Conservation (phyloP, 2,797 vertebrate species). For the Heterohyrax brucei region DNA sequence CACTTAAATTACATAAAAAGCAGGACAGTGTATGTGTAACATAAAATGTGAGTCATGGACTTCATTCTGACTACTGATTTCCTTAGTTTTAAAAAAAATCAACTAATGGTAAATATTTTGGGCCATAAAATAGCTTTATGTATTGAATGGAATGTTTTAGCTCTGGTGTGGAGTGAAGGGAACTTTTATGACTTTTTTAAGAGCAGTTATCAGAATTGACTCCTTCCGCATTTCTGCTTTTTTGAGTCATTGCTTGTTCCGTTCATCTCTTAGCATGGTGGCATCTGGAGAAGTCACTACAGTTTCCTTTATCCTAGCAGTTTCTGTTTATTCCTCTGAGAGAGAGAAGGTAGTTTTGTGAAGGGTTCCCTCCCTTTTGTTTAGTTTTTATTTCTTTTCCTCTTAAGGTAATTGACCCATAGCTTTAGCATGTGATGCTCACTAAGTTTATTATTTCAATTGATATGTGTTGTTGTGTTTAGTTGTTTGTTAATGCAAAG, state of each 20-base stretch:
- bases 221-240: slow-evolving; percentile 14
- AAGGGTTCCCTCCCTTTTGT: neutral
- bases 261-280: neutral
- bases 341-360: neutral
- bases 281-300: slow-evolving; percentile 20
- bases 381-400: neutral
- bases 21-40: neutral
- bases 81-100: neutral
- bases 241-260: neutral
- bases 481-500: neutral
- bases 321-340: slow-evolving; percentile 59
- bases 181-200: neutral
- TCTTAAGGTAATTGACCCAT: neutral
- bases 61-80: slow-evolving; percentile 23
- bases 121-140: neutral
- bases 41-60: neutral
- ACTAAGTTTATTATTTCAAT: slow-evolving; percentile 40
- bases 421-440: slow-evolving; percentile 28
- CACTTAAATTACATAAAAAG: neutral
- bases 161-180: neutral
- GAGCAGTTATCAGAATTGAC: neutral
- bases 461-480: neutral
- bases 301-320: slow-evolving; percentile 13
- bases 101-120: neutral
- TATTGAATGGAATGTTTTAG: neutral